These are phyloP conservation scores for Amblyraja radiata DNA, from an alignment of 2,797 vertebrate species.

Conservation along the genomic window DNA sequence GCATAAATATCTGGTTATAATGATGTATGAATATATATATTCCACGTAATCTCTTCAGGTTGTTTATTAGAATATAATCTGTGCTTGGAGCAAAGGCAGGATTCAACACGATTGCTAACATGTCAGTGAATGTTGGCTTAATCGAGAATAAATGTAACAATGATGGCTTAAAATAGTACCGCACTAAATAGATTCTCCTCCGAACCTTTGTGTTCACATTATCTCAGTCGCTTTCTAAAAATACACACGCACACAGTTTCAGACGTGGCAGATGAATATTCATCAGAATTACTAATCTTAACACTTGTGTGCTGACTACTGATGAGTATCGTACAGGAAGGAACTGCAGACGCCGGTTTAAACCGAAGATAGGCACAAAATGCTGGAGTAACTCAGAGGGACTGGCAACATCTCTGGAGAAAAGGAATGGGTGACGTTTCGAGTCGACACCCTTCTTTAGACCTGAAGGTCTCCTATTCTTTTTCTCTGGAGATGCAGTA, in stretches of 20 bases:
- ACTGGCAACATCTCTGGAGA: no score
- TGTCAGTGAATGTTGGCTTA: background rate
- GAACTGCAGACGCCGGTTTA: no score
- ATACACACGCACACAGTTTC: background rate
- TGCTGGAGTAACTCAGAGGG: no score
- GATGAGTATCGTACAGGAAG: no score
- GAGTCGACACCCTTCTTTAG: no score
- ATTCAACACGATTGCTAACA: background rate
- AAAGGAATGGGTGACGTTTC: no score
- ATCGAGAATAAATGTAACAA: background rate
- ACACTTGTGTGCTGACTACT: no score
- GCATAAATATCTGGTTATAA: background rate
- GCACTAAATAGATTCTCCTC: background rate
- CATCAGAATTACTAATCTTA: background rate
- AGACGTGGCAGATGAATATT: background rate
- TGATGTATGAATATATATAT: background rate
- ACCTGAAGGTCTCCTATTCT: no score
- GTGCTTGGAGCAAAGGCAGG: background rate
- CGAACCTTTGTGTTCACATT: background rate
- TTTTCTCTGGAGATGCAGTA: no score
- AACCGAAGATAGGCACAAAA: no score
- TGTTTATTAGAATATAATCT: background rate
- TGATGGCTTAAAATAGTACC: background rate
- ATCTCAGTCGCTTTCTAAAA: background rate
- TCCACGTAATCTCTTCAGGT: background rate